These are phyloP conservation scores for Suricata suricatta DNA, from an alignment of 2,113 vertebrate species.

Conservation along the genomic window DNA sequence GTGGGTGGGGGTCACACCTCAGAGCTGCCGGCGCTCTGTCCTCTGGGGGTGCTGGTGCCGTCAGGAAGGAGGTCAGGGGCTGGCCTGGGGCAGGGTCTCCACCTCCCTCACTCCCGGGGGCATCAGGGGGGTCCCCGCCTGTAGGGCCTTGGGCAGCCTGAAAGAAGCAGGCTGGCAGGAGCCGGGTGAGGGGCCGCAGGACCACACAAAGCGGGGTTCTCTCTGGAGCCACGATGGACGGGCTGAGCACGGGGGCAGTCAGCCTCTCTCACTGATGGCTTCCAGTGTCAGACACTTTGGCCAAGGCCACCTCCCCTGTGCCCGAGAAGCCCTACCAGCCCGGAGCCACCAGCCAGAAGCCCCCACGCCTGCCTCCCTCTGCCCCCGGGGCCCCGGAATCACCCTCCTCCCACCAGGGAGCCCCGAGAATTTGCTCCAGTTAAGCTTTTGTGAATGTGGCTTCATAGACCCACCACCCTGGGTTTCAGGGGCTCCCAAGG, in stretches of 20 bases:
- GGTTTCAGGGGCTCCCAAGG: background rate
- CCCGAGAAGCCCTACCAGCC: background rate
- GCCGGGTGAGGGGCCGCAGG: background rate
- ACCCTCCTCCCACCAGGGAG: background rate
- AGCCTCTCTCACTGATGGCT: background rate
- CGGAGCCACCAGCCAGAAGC: too few species aligned
- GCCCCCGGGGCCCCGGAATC: fast-evolving
- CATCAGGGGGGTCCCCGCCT: fast-evolving
- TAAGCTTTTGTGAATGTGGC: constrained; percentile 23
- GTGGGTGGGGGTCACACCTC: too few species aligned
- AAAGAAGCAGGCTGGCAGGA: too few species aligned
- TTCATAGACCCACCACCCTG: background rate
- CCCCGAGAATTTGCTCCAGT: background rate
- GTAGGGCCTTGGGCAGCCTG: background rate
- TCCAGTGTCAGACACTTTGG: background rate
- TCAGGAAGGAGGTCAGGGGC: background rate
- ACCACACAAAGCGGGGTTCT: fast-evolving
- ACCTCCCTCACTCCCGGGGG: fast-evolving
- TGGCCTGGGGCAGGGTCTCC: background rate
- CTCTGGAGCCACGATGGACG: fast-evolving
- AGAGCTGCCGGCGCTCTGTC: fast-evolving
- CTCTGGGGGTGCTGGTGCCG: background rate
- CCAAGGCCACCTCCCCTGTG: background rate
- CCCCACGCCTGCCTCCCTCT: background rate
- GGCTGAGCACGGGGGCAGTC: fast-evolving